Conservation (phyloP, 2,113 vertebrate species). For the Rutilus rutilus region DNA sequence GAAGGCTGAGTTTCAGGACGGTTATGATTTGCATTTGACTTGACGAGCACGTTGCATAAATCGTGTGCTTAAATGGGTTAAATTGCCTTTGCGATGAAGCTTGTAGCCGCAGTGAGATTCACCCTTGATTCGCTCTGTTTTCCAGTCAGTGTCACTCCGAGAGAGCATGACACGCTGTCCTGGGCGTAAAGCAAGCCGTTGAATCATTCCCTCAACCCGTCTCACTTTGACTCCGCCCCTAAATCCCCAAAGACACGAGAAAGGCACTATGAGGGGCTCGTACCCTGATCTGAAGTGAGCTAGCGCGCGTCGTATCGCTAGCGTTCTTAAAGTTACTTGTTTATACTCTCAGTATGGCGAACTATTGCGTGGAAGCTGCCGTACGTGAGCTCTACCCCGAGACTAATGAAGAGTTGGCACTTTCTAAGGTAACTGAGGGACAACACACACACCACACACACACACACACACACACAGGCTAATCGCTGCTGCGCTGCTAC, state of each 20-base stretch:
- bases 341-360: background rate
- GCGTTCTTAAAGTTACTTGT: conserved; percentile 15
- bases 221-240: background rate
- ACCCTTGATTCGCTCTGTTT: background rate
- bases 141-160: background rate
- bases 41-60: no score
- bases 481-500: no score
- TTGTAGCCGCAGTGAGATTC: background rate
- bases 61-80: no score
- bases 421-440: conserved; percentile 47
- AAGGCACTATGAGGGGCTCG: conserved; percentile 41
- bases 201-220: background rate
- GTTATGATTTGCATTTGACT: no score
- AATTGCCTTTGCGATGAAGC: background rate
- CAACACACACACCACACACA: background rate
- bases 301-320: background rate
- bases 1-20: background rate
- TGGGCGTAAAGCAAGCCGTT: conserved; percentile 6
- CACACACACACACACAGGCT: no score
- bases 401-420: conserved; percentile 47
- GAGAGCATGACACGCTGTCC: background rate
- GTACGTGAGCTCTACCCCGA: conserved; percentile 42
- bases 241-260: conserved; percentile 29
- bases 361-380: background rate
- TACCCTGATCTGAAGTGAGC: conserved; percentile 5